A percentile compares a stretch with the other conserved stretches of the same genome.
These are phyloP conservation scores for Copidosoma aretas DNA, from an alignment of 2,888 invertebrate genomes.

Conservation along the genomic window DNA sequence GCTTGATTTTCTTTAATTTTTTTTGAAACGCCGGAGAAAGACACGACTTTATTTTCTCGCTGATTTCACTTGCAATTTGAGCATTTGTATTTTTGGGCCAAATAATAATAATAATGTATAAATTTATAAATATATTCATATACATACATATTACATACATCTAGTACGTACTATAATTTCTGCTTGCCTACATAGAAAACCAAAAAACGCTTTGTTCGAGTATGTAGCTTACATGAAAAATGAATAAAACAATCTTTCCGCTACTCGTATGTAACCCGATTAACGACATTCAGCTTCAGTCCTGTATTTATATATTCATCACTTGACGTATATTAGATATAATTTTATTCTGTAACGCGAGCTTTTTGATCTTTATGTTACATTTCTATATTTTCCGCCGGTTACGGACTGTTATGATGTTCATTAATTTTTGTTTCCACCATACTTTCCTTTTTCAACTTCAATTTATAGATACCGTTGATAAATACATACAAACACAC, in stretches of 20 bases:
- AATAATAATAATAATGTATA: no score
- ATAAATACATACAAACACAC: constrained; percentile 28
- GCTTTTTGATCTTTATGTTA: constrained; percentile 29
- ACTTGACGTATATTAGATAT: constrained; percentile 14
- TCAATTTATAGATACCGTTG: constrained; percentile 9
- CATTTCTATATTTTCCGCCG: constrained; percentile 12
- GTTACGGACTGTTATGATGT: constrained; percentile 23
- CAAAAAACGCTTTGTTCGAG: constrained; percentile 34
- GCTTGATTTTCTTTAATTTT: constrained; percentile 31
- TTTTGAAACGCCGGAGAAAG: constrained; percentile 24
- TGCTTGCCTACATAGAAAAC: constrained; percentile 35
- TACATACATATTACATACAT: constrained; percentile 5
- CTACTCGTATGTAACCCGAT: constrained; percentile 27
- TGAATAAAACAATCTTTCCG: constrained; percentile 23
- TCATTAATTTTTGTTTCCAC: neutral
- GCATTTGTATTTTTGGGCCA: constrained; percentile 31
- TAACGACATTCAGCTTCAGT: constrained; percentile 29
- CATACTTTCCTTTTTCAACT: constrained; percentile 18
- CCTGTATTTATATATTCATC: constrained; percentile 14
- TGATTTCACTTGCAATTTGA: constrained; percentile 29
- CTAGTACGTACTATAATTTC: constrained; percentile 5
- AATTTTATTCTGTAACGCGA: constrained; percentile 16
- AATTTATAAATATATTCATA: constrained; percentile 23
- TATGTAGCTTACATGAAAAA: constrained; percentile 29
- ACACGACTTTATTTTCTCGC: constrained; percentile 24